phyloP scores from a whole-genome alignment of 2,888 invertebrate genomes.

The Andrena haemorrhoa region DNA sequence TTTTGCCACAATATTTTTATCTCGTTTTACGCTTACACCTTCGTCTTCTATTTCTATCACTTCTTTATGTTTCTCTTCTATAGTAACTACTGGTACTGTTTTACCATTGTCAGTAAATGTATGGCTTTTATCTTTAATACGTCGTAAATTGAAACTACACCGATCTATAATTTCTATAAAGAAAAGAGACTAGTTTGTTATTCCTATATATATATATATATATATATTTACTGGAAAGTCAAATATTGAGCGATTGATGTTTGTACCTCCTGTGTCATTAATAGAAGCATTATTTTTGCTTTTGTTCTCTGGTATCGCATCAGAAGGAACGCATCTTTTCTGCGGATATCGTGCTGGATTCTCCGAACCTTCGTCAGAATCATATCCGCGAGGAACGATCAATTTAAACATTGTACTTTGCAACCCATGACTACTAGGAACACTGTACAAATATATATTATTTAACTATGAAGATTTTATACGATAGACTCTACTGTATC shows the following conservation, averaged over 20 bases:
- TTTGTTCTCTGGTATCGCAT: background rate
- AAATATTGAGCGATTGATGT: background rate
- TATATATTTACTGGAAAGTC: background rate
- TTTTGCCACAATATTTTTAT: background rate
- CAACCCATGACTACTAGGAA: slow-evolving; percentile 28
- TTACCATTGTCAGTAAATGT: background rate
- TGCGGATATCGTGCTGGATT: background rate
- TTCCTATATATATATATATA: background rate
- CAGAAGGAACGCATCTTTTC: background rate
- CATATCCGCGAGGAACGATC: slow-evolving; percentile 63
- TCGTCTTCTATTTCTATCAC: background rate
- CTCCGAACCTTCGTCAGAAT: slow-evolving; percentile 58
- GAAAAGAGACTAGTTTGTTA: slow-evolving; percentile 11
- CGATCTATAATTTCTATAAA: slow-evolving; percentile 64
- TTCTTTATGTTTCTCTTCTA: background rate
- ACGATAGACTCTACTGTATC: background rate
- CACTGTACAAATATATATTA: slow-evolving; percentile 38
- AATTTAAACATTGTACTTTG: slow-evolving; percentile 76
- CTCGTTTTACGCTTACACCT: background rate
- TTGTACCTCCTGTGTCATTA: slow-evolving; percentile 69
- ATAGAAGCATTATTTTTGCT: background rate
- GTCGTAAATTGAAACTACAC: slow-evolving; percentile 16
- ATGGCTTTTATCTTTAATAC: background rate
- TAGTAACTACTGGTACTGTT: background rate
- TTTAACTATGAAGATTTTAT: background rate